Percentiles rank a stretch among this genome's conserved stretches.
Evolutionary conservation across 2,113 vertebrate genomes (phyloP).

Genomic region (Phylloscopus trochiloides): DNA sequence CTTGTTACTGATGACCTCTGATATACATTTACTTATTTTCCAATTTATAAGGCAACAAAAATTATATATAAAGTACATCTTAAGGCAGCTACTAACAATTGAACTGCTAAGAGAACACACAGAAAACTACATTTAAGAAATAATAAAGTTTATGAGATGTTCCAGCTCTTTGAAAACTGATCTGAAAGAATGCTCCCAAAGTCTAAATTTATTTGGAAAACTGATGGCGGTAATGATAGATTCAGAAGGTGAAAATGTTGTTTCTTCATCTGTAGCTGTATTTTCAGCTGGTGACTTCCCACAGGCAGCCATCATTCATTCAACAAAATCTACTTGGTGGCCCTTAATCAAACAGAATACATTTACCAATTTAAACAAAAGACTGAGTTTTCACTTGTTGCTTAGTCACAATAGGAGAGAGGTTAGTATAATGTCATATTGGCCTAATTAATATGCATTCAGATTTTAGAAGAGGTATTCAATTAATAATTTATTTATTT

Average conservation of each 20-base stretch:
- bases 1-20: neutral
- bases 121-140: neutral
- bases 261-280: slow-evolving; percentile 4
- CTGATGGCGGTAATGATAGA: neutral
- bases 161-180: neutral
- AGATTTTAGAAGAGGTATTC: neutral
- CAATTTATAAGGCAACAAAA: neutral
- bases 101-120: neutral
- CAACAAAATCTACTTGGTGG: neutral
- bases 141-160: neutral
- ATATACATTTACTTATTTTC: neutral
- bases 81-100: neutral
- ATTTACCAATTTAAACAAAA: neutral
- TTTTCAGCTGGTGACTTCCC: neutral
- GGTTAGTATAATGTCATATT: neutral
- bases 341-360: neutral
- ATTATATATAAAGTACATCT: neutral
- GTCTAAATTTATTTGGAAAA: neutral
- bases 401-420: neutral
- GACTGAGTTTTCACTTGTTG: neutral
- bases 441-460: neutral
- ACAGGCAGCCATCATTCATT: neutral
- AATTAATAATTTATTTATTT: neutral
- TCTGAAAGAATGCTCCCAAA: neutral
- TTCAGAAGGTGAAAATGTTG: neutral